Evolutionary conservation across 2,113 vertebrate genomes (phyloP), one percentile per base, ranked within the genome.

Genomic region (Oryzias curvinotus): DNA sequence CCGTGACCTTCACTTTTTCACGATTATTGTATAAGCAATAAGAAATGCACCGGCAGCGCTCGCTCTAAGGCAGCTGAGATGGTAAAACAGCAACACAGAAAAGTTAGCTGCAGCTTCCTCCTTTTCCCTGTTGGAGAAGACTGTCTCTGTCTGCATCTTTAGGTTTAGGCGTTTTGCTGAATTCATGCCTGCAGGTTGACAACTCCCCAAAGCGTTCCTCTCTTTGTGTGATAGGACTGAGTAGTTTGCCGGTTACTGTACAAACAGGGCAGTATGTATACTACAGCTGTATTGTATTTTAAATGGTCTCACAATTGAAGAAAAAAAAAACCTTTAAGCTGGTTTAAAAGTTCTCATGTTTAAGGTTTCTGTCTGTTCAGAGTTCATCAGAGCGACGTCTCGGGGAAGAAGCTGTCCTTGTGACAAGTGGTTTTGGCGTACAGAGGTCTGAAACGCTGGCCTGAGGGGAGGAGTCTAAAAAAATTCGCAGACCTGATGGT

Each of bases 161-260:
- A 49, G 18, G 45, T 60, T 43, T 56, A n/a, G n/a, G n/a, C n/a
- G n/a, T n/a, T n/a, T n/a, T 21, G 19, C 15, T 57, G 4, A 19
- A 19, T 18, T 19, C 23, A 26, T 49, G 50, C 43, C 55, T 42
- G 43, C 41, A 65, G 48, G 50, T 47, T 18, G 14, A n/a, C 42
- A 65, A 57, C 48, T 59, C 43, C 21, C 7, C 45, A 41, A 36
- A 50, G 46, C 0, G 2, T 71, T 71, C 42, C 28, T 61, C 51
- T 62, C 52, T 78, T 73, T 49, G 52, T 66, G 49, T 43, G 69
- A 17, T 57, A 13, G 43, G 14, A 36, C 30, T 45, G 14, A 44
- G 18, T 3, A 47, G 53, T 75, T 75, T 59, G 62, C 55, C 49
- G 84, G 72, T 78, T 77, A 43, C 60, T 52, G 16, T 65, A 44